Base-by-base conservation (phyloP, 2,113 vertebrate species). In the Conger conger region DNA sequence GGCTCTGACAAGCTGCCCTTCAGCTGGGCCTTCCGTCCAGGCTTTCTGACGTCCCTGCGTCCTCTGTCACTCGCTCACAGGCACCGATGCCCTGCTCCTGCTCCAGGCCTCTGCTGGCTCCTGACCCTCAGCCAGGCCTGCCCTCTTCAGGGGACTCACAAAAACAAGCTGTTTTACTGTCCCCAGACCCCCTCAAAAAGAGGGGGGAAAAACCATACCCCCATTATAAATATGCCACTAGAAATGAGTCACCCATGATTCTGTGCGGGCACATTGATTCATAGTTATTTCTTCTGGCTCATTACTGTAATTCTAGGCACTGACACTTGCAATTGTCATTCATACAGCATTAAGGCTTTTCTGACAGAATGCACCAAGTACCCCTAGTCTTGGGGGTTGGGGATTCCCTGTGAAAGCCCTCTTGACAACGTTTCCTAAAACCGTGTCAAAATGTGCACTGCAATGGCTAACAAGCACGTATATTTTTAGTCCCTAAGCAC, bases 311-410 rank as follows among this genome's bases (percentile, higher is more conserved):
- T 84, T 60, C 50, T 23, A n/a, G 83, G 35, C 3, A 84, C 54
- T 30, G 35, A 23, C 35, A 37, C 27, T 63, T 42, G 27, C 53
- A 37, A 63, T 84, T 80, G 77, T 30, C 79, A 84, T 80, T 80
- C 77, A 77, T 40, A 36, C 68, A 73, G n/a, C 27, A 33, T 73
- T 57, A 53, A 42, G 83, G 54, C 35, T 40, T 84, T 80, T 50
- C 45, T 50, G 40, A 40, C 27, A 79, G 83, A 84, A 40, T 84
- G 83, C 76, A 84, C 76, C 83, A 84, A 84, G 78, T 23, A 33
- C 17, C 16, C 8, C 42, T 30, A 57, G 16, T 18, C 54, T 60
- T 20, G 53, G 77, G 83, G 76, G 68, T 42, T 36, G 76, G 83
- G 83, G 77, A 84, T 84, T 84, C 83, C 76, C 83, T 80, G 37